Evolutionary conservation across 2,113 vertebrate species (phyloP), one percentile per base, ranked within the genome.

Genomic region (Trichechus manatus): DNA sequence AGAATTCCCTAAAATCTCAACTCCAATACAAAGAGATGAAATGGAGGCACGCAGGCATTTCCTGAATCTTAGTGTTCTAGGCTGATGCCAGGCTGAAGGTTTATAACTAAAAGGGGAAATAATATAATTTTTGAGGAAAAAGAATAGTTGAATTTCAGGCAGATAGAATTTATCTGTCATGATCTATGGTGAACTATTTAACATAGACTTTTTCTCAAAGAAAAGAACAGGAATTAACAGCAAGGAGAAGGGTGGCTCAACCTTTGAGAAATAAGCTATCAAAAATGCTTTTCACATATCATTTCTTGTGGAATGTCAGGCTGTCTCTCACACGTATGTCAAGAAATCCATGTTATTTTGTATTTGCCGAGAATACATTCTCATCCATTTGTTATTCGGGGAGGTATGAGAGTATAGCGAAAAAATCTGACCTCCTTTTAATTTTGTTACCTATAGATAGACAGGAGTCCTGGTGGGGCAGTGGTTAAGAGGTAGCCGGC

Each of bases 401-500:
- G 1, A 39, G 8, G 9, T 22, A 56, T 36, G 33, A 27, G 1
- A 81, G 3, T 25, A 23, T 4, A 0, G 19, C 50, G 13, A 10
- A 9, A 47, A 56, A 29, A 87, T 20, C 77, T 81, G 39, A 8
- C 25, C 8, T 79, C 7, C 20, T 89, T 87, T 79, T 53, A 36
- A 74, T 88, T 85, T 75, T 85, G 47, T 64, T 81, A 36, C 23
- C 4, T 10, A 84, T 27, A 42, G 2, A 25, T 50, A 13, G 22
- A 64, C 9, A 53, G 50, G 13, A 53, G 13, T 13, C 50, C 13
- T 53, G 50, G 50, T 53, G 50, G 50, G 1, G 50, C 50, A 53
- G 50, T 53, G 50, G 13, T 53, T 53, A 53, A 53, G 50, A 53
- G 13, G 9, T 53, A 8, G 13, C 9, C 50, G 13, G 50, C 50